phyloP scores from a whole-genome alignment of 2,797 vertebrate species.

The Xyrichtys novacula region DNA sequence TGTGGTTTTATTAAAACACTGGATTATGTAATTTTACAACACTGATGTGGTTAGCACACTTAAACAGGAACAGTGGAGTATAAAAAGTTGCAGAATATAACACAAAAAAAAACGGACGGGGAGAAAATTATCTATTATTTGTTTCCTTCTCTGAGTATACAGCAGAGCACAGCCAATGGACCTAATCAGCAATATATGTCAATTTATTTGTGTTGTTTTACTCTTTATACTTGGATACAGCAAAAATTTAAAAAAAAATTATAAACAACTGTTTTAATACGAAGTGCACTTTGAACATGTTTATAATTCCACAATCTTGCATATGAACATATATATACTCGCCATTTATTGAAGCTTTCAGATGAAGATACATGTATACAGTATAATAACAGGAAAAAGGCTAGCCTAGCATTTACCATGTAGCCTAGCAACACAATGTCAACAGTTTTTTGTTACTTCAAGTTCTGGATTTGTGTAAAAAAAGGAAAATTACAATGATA shows the following conservation, averaged over 20 bases:
- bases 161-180: slow-evolving; percentile 50
- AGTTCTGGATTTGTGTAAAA: slow-evolving; percentile 21
- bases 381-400: slow-evolving; percentile 55
- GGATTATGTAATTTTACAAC: slow-evolving; percentile 66
- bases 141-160: slow-evolving; percentile 26
- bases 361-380: slow-evolving; percentile 49
- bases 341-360: slow-evolving; percentile 48
- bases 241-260: slow-evolving; percentile 31
- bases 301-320: slow-evolving; percentile 35
- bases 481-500: background rate
- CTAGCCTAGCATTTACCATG: slow-evolving; percentile 34
- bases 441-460: slow-evolving; percentile 43
- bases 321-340: slow-evolving; percentile 53
- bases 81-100: slow-evolving; percentile 45
- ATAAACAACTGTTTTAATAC: slow-evolving; percentile 26
- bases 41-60: slow-evolving; percentile 58
- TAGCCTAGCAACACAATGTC: slow-evolving; percentile 25
- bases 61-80: slow-evolving; percentile 41
- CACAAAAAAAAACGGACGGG: slow-evolving; percentile 24
- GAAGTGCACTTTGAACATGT: slow-evolving; percentile 49
- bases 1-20: slow-evolving; percentile 78
- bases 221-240: slow-evolving; percentile 22
- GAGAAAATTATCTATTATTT: slow-evolving; percentile 9
- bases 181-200: slow-evolving; percentile 7
- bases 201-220: slow-evolving; percentile 25